phyloP scores from a whole-genome alignment of 2,888 invertebrate species.

The Drosophila algonquin region DNA sequence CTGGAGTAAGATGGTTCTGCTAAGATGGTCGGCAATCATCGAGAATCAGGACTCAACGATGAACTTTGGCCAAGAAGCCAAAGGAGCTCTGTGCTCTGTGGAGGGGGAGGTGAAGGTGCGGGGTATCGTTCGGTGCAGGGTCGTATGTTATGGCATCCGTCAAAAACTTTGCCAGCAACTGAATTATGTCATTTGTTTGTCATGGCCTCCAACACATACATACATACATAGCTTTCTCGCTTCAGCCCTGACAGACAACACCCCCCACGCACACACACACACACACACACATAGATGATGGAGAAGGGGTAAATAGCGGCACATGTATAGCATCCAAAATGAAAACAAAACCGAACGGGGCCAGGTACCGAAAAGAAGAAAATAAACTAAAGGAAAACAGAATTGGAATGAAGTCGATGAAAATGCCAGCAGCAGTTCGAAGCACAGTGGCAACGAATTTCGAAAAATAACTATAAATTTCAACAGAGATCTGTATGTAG shows the following conservation, averaged over 20 bases:
- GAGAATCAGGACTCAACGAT: conserved; percentile 76
- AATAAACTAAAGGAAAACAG: conserved; percentile 30
- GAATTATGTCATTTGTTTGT: conserved; percentile 79
- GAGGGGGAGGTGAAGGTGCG: no score
- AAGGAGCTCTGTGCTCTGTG: no score
- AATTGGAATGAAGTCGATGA: conserved; percentile 40
- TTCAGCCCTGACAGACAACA: not conserved
- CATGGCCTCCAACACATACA: conserved; percentile 26
- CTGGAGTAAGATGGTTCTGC: conserved; percentile 53
- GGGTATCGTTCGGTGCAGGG: no score
- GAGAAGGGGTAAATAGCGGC: conserved; percentile 34
- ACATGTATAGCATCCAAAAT: conserved; percentile 29
- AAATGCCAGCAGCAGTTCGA: conserved; percentile 24
- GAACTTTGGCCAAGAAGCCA: conserved; percentile 59
- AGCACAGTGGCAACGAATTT: conserved; percentile 12
- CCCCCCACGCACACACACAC: not conserved
- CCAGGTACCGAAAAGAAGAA: conserved; percentile 33
- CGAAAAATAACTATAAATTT: not conserved
- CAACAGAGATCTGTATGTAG: no score
- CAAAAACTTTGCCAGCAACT: conserved; percentile 78
- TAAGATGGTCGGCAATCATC: conserved; percentile 75
- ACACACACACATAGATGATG: not conserved
- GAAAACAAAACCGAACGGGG: conserved; percentile 29
- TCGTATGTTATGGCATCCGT: conserved; percentile 61
- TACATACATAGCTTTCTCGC: not conserved